Conservation (phyloP, 1,140 invertebrate species). For the Tetraneura akinire region DNA sequence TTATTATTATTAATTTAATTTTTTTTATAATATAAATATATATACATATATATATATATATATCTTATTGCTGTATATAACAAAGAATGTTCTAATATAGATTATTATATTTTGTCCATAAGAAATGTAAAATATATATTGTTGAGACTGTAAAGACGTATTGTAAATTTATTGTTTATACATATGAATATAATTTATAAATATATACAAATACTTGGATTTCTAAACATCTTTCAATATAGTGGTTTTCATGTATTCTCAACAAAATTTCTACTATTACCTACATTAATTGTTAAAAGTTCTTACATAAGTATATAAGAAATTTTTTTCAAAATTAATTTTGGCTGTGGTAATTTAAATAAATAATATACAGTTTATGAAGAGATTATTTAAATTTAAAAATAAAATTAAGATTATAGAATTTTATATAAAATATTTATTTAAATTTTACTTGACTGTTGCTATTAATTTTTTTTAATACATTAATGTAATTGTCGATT, state of each 20-base stretch:
- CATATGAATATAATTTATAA: constrained; percentile 41
- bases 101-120: constrained; percentile 51
- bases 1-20: constrained; percentile 39
- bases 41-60: constrained; percentile 24
- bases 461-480: no score
- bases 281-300: neutral
- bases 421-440: no score
- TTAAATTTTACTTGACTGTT: no score
- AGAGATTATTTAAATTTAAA: no score
- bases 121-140: constrained; percentile 49
- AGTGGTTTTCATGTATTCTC: constrained; percentile 37
- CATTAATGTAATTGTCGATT: no score
- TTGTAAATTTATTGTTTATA: constrained; percentile 48
- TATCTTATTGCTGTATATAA: constrained; percentile 46
- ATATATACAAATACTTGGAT: constrained; percentile 39
- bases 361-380: no score
- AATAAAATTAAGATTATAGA: no score
- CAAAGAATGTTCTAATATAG: constrained; percentile 48
- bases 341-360: neutral
- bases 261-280: neutral
- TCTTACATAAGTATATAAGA: neutral
- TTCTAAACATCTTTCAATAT: constrained; percentile 16
- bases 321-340: neutral
- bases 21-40: constrained; percentile 37
- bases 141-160: constrained; percentile 50